Percentiles rank a stretch among this genome's conserved stretches.
These are phyloP conservation scores for Deroplatys truncata DNA, from an alignment of 2,888 invertebrate genomes.

Conservation along the genomic window DNA sequence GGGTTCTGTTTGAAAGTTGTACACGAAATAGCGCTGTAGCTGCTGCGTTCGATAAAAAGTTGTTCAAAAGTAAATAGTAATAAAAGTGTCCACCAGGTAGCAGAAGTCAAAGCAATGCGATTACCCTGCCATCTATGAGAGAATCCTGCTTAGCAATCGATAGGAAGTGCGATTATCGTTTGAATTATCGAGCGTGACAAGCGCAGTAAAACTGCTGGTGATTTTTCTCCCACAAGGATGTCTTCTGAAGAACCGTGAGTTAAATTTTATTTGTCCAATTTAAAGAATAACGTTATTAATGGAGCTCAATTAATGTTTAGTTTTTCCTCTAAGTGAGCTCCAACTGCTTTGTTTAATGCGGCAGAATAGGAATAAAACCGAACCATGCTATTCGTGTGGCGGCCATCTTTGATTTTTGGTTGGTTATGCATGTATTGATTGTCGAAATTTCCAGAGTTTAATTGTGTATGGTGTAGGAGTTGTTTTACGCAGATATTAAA, in stretches of 20 bases:
- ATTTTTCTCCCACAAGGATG: constrained; percentile 15
- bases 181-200: constrained; percentile 21
- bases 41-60: neutral
- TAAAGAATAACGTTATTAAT: neutral
- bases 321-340: neutral
- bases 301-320: neutral
- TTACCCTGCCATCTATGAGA: neutral
- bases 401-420: constrained; percentile 28
- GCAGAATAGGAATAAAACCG: neutral
- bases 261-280: neutral
- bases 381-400: constrained; percentile 15
- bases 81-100: neutral
- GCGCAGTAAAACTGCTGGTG: constrained; percentile 16
- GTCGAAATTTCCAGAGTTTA: constrained; percentile 40
- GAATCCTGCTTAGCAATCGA: neutral
- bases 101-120: neutral
- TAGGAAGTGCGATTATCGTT: neutral
- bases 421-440: constrained; percentile 42
- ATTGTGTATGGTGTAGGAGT: neutral
- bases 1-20: neutral
- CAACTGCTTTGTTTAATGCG: neutral
- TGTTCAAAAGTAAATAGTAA: neutral
- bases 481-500: neutral
- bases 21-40: neutral
- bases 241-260: constrained; percentile 23